A percentile compares a stretch with the other conserved stretches of the same genome.
These are phyloP conservation scores for Allygus modestus DNA, from an alignment of 2,888 invertebrate genomes.

Conservation along the genomic window DNA sequence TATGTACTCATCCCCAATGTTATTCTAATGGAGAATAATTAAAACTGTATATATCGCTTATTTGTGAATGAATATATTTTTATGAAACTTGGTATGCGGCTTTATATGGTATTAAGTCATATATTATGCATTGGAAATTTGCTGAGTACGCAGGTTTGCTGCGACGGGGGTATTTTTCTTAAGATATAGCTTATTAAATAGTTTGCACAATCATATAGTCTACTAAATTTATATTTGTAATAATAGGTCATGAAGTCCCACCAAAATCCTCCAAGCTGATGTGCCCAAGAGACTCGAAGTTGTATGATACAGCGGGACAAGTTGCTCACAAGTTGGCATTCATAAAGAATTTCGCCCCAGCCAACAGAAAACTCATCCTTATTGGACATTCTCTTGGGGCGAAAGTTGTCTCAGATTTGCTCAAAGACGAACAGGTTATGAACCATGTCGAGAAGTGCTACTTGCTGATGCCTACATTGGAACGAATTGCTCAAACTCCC, in stretches of 20 bases:
- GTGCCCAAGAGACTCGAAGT: conserved; percentile 72
- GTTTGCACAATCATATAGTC: conserved; percentile 38
- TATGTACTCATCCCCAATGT: too few species aligned
- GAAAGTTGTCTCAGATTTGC: conserved; percentile 87
- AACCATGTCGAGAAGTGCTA: conserved; percentile 73
- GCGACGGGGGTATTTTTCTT: too few species aligned
- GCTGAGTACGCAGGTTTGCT: too few species aligned
- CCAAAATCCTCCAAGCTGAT: conserved; percentile 74
- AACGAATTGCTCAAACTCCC: conserved; percentile 86
- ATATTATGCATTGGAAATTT: too few species aligned
- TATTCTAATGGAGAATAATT: too few species aligned
- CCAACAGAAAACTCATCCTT: conserved; percentile 85
- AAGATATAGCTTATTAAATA: conserved; percentile 3
- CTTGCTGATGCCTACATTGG: conserved; percentile 92
- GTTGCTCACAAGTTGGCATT: conserved; percentile 86
- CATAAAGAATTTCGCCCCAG: conserved; percentile 84
- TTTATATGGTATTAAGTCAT: too few species aligned
- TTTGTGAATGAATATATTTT: too few species aligned
- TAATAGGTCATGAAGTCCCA: conserved; percentile 73
- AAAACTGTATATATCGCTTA: too few species aligned
- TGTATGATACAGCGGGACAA: conserved; percentile 89
- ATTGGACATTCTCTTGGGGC: conserved; percentile 95
- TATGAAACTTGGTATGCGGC: too few species aligned
- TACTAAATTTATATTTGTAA: neutral
- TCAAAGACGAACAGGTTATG: conserved; percentile 79